A percentile compares a stretch with the other conserved stretches of the same genome.
These are phyloP conservation scores for Saxidomus purpurata DNA, from an alignment of 1,140 invertebrate genomes.

Conservation along the genomic window DNA sequence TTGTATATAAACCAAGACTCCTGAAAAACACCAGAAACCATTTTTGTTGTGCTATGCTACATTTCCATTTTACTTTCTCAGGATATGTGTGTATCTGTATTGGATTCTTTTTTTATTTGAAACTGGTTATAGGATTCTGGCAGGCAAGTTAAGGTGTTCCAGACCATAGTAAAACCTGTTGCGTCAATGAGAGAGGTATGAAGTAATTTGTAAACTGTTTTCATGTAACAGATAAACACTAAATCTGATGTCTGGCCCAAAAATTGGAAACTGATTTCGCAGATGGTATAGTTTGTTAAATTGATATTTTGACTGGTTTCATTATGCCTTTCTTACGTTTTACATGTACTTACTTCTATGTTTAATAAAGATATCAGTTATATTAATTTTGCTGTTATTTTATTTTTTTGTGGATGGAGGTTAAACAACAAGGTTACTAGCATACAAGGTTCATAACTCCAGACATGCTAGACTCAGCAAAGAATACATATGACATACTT, in stretches of 20 bases:
- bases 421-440: too few relatives aligned
- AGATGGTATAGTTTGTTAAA: conserved; percentile 22
- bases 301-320: not conserved
- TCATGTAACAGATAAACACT: conserved; percentile 48
- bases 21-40: not conserved
- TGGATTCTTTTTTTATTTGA: not conserved
- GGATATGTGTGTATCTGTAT: not conserved
- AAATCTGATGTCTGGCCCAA: conserved; percentile 32
- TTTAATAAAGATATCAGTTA: too few relatives aligned
- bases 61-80: not conserved
- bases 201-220: conserved; percentile 47
- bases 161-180: conserved; percentile 17
- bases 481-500: too few relatives aligned
- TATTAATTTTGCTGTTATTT: too few relatives aligned
- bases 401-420: too few relatives aligned
- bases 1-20: too few relatives aligned
- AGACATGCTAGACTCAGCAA: too few relatives aligned
- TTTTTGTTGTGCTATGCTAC: not conserved
- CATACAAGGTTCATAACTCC: too few relatives aligned
- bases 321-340: not conserved
- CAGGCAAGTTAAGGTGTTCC: conserved; percentile 19
- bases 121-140: not conserved
- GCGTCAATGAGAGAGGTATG: conserved; percentile 36
- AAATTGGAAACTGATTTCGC: not conserved
- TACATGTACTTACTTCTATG: not conserved